Evolutionary conservation across 2,888 invertebrate genomes (phyloP).

Genomic region (Periphyllus acericola): DNA sequence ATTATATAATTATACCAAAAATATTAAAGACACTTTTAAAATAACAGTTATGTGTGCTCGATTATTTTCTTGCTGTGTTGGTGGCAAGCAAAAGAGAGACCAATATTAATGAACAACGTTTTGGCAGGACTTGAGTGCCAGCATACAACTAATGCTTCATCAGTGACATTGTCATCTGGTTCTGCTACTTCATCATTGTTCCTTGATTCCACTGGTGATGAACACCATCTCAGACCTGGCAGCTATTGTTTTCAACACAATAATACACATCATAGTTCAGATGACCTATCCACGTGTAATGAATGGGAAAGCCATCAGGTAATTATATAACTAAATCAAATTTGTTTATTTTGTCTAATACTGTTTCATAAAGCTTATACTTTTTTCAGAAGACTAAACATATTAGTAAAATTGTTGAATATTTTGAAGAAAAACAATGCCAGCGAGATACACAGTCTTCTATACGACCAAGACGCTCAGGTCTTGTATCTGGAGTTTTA

Average conservation of each 20-base stretch:
- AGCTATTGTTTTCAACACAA: constrained; percentile 52
- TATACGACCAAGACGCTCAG: constrained; percentile 50
- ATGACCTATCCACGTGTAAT: constrained; percentile 53
- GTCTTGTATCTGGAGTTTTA: constrained; percentile 47
- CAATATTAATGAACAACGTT: constrained; percentile 47
- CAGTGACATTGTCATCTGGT: constrained; percentile 68
- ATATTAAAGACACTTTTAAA: constrained; percentile 44
- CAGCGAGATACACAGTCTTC: constrained; percentile 45
- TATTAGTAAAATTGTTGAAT: constrained; percentile 87
- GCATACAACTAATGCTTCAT: constrained; percentile 64
- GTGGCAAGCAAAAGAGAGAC: constrained; percentile 8
- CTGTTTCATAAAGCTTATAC: constrained; percentile 63
- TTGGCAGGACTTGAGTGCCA: constrained; percentile 61
- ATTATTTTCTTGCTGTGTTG: constrained; percentile 56
- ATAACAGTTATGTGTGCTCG: constrained; percentile 25
- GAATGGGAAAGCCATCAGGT: constrained; percentile 58
- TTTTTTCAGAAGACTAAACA: constrained; percentile 72
- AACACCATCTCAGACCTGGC: constrained; percentile 65
- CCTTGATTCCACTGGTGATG: constrained; percentile 69
- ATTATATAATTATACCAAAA: constrained; percentile 6
- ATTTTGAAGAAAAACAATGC: constrained; percentile 79
- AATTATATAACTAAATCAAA: background rate
- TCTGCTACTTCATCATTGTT: constrained; percentile 71
- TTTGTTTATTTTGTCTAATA: constrained; percentile 64
- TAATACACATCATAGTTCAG: constrained; percentile 58